Conservation (phyloP, 2,797 vertebrate species). For the Peromyscus eremicus region DNA sequence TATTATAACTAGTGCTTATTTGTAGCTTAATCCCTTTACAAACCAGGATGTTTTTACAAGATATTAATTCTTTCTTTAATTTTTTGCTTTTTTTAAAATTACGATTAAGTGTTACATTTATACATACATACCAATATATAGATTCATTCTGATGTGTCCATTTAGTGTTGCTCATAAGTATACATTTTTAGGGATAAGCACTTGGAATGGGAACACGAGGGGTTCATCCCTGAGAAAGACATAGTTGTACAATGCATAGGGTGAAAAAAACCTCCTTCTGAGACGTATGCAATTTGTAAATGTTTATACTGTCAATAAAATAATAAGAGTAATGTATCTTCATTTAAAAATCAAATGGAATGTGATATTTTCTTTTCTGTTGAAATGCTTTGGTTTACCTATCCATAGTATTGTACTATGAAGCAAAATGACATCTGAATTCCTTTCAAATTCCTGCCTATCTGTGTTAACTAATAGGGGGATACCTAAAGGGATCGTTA, state of each 20-base stretch:
- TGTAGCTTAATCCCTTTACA: background rate
- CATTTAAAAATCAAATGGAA: conserved; percentile 24
- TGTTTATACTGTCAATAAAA: conserved; percentile 1
- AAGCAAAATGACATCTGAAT: background rate
- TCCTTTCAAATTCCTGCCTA: background rate
- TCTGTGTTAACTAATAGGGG: background rate
- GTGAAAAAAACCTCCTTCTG: background rate
- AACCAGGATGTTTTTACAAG: background rate
- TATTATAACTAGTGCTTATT: background rate
- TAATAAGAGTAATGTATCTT: background rate
- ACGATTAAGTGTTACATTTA: background rate
- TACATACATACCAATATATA: background rate
- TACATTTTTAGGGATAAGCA: background rate
- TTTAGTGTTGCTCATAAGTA: background rate
- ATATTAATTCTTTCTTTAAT: background rate
- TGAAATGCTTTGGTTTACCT: background rate
- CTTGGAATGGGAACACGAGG: background rate
- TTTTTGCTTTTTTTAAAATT: background rate
- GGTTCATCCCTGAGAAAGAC: background rate
- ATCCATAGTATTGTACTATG: background rate
- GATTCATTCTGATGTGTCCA: background rate
- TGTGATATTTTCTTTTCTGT: background rate
- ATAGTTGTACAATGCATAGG: too few relatives aligned
- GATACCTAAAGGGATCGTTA: background rate
- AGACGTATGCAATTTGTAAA: background rate